Base-by-base conservation (phyloP, 2,888 invertebrate genomes). In the Sepioteuthis lessoniana region DNA sequence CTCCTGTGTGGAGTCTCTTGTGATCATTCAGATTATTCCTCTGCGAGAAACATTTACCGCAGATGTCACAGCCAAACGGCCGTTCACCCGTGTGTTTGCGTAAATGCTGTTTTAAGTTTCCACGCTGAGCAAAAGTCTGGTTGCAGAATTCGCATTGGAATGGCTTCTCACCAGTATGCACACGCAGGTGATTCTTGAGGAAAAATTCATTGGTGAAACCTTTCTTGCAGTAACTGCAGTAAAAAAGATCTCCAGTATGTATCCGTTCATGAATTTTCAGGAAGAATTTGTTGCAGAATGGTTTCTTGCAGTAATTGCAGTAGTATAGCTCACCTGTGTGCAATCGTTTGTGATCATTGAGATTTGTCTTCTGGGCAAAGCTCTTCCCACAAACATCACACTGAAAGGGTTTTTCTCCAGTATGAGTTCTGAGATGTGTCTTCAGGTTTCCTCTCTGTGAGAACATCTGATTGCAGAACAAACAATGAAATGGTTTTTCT, bases 121-220 rank as follows among this genome's bases (percentile, higher is more conserved):
- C 92, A 8, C 92, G 92, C 46, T 92, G 92, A n/a, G 92, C 92
- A 92, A 92, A 92, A 47, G 92, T 92, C 47, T 92, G 92, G 47
- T 92, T 92, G n/a, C 92, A 92, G 47, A 92, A 92, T 92, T 92
- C 92, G 47, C 92, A 92, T 31, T 92, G 92, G 47, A 92, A 92
- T 8, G 92, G 92, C 28, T 46, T 92, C 31, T 92, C 92, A 0
- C 92, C 92, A n/a, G 92, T 92, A 19, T 92, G 92, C 1, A 92
- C 92, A 13, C 92, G 42, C 19, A 92, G n/a, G n/a, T 92, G 92
- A 47, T 92, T 92, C n/a, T 92, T 92, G n/a, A 92, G 92, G n/a
- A 92, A 92, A 21, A 92, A 92, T 21, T 92, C 92, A 47, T 92
- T 92, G 0, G 92, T 92, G 92, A 92, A 92, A 21, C 92, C 92